phyloP scores from a whole-genome alignment of 1,140 invertebrate genomes.

The Zaprionus inermis region DNA sequence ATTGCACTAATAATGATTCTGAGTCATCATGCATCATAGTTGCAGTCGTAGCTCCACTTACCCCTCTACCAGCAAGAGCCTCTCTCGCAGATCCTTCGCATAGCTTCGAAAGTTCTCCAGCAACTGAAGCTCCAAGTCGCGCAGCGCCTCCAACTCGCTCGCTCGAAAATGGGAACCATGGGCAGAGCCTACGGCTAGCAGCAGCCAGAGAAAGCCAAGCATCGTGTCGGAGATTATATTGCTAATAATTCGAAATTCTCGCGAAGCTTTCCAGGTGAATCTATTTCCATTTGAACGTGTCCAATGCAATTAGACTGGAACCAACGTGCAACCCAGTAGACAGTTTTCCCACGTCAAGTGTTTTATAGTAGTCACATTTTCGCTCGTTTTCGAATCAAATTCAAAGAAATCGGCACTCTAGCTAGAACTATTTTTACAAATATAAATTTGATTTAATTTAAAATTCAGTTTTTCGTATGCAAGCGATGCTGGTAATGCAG shows the following conservation, averaged over 20 bases:
- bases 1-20: conserved; percentile 37
- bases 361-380: no score
- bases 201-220: conserved; percentile 4
- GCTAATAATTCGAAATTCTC: not conserved
- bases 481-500: no score
- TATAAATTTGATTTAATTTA: no score
- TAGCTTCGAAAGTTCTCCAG: conserved; percentile 42
- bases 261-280: not conserved
- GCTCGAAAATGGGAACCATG: not conserved
- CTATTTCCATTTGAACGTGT: conserved; percentile 1
- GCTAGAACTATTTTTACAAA: no score
- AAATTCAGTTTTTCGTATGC: no score
- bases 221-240: not conserved
- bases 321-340: no score
- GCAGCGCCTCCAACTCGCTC: not conserved
- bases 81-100: conserved; percentile 38
- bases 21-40: no score
- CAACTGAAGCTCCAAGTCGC: conserved; percentile 29
- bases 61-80: conserved; percentile 44
- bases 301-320: conserved; percentile 14
- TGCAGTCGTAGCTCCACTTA: no score
- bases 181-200: conserved; percentile 13
- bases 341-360: no score
- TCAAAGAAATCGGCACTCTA: no score
- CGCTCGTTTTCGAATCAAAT: no score